These are phyloP conservation scores for Papio anubis DNA, from an alignment of 2,113 vertebrate genomes.

Conservation along the genomic window DNA sequence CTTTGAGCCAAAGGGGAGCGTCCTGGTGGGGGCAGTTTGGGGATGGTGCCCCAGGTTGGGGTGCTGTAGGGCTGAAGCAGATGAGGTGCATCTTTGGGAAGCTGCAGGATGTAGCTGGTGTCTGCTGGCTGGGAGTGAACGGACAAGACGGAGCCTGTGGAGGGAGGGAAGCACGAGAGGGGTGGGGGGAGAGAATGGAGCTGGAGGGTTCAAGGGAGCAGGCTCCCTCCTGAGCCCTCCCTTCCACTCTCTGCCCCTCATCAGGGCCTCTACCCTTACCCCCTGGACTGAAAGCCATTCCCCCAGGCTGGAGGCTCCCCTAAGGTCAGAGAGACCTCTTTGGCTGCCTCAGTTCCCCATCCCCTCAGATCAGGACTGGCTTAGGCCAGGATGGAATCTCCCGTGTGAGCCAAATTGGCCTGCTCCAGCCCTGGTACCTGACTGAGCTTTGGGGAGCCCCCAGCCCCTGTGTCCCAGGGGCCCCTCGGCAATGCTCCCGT, in stretches of 20 bases:
- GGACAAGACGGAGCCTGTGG: constrained; percentile 90
- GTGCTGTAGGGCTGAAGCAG: constrained; percentile 86
- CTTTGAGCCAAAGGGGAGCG: constrained; percentile 90
- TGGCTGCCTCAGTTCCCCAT: background rate
- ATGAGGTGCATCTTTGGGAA: constrained; percentile 89
- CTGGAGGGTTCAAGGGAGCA: background rate
- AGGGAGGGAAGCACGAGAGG: background rate
- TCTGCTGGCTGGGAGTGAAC: constrained; percentile 90
- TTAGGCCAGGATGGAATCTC: background rate
- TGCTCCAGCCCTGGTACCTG: constrained; percentile 80
- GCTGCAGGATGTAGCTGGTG: constrained; percentile 84
- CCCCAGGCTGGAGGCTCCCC: background rate
- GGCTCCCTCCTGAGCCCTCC: background rate
- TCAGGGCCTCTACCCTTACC: background rate
- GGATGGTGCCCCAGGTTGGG: constrained; percentile 86
- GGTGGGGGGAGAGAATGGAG: background rate
- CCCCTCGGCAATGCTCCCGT: constrained; percentile 70
- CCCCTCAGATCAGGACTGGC: background rate
- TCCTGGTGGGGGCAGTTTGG: constrained; percentile 86
- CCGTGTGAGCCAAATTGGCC: background rate
- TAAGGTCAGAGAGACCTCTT: background rate
- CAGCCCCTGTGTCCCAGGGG: constrained; percentile 75
- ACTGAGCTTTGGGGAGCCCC: constrained; percentile 81
- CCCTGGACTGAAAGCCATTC: background rate
- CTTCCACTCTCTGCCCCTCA: background rate